Percentiles rank a stretch among this genome's conserved stretches.
Conservation (phyloP, 2,888 invertebrate species). For the Boloria selene region DNA sequence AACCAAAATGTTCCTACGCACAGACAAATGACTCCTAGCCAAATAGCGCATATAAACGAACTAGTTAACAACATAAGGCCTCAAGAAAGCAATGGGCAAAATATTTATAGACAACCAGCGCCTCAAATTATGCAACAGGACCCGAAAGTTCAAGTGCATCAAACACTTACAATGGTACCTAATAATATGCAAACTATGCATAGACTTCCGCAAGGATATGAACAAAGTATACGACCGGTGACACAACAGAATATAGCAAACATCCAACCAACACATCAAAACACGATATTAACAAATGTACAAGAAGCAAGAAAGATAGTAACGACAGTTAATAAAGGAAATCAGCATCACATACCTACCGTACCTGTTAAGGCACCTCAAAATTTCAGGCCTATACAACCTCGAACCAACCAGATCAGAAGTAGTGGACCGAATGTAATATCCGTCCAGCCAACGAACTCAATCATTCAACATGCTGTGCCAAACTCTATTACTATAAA, state of each 20-base stretch:
- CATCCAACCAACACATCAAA: constrained; percentile 32
- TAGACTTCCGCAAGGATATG: constrained; percentile 28
- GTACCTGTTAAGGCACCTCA: constrained; percentile 28
- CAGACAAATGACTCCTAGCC: constrained; percentile 30
- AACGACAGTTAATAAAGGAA: constrained; percentile 25
- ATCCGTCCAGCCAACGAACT: constrained; percentile 26
- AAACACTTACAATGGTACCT: constrained; percentile 50
- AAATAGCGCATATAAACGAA: constrained; percentile 38
- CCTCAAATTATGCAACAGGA: constrained; percentile 34
- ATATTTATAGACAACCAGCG: constrained; percentile 30
- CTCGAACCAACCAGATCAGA: constrained; percentile 51
- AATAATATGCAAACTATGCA: constrained; percentile 44
- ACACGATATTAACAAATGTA: constrained; percentile 20
- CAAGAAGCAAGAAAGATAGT: constrained; percentile 28
- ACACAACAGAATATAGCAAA: constrained; percentile 31
- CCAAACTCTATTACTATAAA: constrained; percentile 37
- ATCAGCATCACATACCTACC: constrained; percentile 24
- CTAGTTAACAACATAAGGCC: constrained; percentile 32
- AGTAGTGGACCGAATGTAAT: constrained; percentile 36
- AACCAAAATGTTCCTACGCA: constrained; percentile 38
- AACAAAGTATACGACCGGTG: constrained; percentile 37
- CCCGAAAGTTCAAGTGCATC: constrained; percentile 41
- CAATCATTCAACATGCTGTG: constrained; percentile 4
- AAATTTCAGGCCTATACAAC: constrained; percentile 57
- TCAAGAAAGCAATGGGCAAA: constrained; percentile 30